Percentiles rank a stretch among this genome's conserved stretches.
phyloP scores from a whole-genome alignment of 2,797 vertebrate genomes.

The Hydrophis major region DNA sequence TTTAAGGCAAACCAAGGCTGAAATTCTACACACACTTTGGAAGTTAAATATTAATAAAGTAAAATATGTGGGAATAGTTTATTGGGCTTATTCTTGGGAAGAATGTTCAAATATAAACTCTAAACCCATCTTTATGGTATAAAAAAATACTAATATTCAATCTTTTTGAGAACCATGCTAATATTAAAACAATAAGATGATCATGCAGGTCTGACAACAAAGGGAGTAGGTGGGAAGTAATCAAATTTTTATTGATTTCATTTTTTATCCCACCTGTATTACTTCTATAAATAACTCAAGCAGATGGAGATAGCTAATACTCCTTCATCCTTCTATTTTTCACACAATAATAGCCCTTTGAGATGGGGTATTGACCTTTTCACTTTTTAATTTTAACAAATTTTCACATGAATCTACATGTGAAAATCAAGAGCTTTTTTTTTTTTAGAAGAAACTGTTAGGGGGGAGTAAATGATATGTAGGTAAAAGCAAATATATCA shows the following conservation, averaged over 20 bases:
- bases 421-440: background rate
- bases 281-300: background rate
- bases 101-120: background rate
- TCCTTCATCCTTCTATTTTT: background rate
- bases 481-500: background rate
- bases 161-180: background rate
- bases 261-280: background rate
- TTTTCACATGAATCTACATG: background rate
- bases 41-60: background rate
- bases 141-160: background rate
- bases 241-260: background rate
- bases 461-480: background rate
- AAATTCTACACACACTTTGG: background rate
- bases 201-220: background rate
- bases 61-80: background rate
- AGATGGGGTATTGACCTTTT: background rate
- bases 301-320: background rate
- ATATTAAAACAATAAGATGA: background rate
- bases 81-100: background rate
- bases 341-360: background rate
- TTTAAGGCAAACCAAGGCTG: background rate
- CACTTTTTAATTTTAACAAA: background rate
- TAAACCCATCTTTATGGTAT: background rate
- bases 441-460: background rate
- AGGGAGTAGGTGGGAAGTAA: background rate